A percentile compares a stretch with the other conserved stretches of the same genome.
Evolutionary conservation across 2,888 invertebrate species (phyloP).

Genomic region (Volucella zonaria): DNA sequence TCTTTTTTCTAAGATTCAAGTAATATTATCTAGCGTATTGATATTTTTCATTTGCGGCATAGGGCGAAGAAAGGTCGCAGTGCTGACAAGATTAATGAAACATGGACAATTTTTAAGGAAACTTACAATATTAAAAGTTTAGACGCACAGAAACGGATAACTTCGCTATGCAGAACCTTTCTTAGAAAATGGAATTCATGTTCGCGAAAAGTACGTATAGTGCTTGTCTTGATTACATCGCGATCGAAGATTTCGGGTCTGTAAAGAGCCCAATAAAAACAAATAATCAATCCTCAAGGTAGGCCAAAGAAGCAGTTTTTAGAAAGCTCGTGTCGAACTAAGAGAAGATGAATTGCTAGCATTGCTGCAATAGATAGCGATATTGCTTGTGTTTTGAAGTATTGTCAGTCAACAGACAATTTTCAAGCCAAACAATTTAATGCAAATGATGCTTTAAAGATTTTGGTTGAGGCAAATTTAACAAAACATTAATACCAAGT

Average conservation of each 20-base stretch:
- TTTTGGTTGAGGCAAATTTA: constrained; percentile 3
- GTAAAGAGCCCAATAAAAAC: background rate
- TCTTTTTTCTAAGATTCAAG: no score
- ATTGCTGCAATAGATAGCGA: background rate
- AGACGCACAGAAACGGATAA: background rate
- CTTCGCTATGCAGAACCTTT: background rate
- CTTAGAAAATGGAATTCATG: background rate
- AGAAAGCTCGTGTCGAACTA: background rate
- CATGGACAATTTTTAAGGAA: no score
- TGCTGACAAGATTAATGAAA: no score
- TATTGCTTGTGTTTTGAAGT: background rate
- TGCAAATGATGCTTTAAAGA: no score
- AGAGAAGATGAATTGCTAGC: background rate
- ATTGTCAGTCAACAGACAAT: background rate
- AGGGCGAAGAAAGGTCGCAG: no score
- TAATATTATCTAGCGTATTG: no score
- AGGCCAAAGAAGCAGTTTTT: background rate
- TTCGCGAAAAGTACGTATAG: background rate
- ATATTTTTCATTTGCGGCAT: no score
- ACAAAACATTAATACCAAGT: constrained; percentile 4
- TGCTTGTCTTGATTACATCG: background rate
- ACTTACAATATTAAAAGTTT: no score
- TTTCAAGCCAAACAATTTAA: no score
- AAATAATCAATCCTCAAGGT: background rate
- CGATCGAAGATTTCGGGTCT: background rate